These are phyloP conservation scores for Atta cephalotes DNA, from an alignment of 1,140 invertebrate species.

Conservation along the genomic window DNA sequence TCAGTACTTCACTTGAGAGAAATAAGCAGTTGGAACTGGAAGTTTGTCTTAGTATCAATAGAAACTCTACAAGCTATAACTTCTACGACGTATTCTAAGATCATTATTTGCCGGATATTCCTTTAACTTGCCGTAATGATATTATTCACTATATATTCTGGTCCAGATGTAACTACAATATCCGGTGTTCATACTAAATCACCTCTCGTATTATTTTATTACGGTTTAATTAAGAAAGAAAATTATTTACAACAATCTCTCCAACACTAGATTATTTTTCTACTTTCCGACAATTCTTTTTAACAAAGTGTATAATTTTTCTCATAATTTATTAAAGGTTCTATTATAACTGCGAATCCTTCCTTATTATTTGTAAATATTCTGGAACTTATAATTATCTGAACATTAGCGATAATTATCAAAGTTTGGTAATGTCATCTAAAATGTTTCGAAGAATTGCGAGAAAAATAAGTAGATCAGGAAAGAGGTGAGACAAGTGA, in stretches of 20 bases:
- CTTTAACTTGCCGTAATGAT: constrained; percentile 46
- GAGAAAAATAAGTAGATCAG: constrained; percentile 34
- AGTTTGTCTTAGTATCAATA: constrained; percentile 40
- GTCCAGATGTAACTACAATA: constrained; percentile 34
- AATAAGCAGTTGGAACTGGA: constrained; percentile 33
- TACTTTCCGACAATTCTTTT: background rate
- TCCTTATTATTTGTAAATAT: background rate
- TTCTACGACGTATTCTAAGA: constrained; percentile 31
- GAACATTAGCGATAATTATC: background rate
- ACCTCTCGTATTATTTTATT: background rate
- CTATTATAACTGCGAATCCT: background rate
- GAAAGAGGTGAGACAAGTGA: constrained; percentile 4
- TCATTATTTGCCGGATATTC: constrained; percentile 55
- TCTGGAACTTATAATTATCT: background rate
- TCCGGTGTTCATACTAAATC: background rate
- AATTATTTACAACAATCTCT: background rate
- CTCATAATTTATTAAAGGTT: background rate
- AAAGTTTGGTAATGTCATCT: background rate
- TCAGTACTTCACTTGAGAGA: constrained; percentile 17
- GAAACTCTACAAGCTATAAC: constrained; percentile 28
- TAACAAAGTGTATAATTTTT: background rate
- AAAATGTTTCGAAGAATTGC: background rate
- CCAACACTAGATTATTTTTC: background rate
- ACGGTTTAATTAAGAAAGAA: background rate
- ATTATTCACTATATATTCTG: constrained; percentile 17